Percentiles rank a stretch among this genome's conserved stretches.
These are phyloP conservation scores for Xestoiulus laeticollis DNA, from an alignment of 2,888 invertebrate genomes.

Conservation along the genomic window DNA sequence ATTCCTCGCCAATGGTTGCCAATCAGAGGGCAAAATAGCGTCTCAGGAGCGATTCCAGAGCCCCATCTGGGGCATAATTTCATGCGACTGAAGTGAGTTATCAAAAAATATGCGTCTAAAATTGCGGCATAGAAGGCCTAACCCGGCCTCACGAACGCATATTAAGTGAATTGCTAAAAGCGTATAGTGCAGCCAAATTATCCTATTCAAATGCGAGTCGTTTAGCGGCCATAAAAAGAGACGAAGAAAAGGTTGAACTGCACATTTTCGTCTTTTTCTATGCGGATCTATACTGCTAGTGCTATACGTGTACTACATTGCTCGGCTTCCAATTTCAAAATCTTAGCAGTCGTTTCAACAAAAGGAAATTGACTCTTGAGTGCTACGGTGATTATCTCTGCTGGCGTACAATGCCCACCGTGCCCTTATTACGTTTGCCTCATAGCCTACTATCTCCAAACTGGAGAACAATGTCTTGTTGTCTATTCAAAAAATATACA, in stretches of 20 bases:
- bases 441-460: neutral
- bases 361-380: conserved; percentile 44
- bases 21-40: neutral
- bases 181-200: neutral
- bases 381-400: conserved; percentile 16
- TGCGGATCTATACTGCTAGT: neutral
- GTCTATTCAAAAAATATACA: neutral
- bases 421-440: neutral
- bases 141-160: neutral
- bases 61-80: neutral
- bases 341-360: conserved; percentile 24
- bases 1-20: neutral
- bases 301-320: neutral
- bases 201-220: neutral
- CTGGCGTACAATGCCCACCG: neutral
- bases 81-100: neutral
- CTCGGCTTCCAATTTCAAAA: conserved; percentile 3
- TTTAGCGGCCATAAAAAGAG: neutral
- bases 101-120: neutral
- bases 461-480: neutral
- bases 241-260: neutral
- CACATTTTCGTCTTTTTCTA: neutral
- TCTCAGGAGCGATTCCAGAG: neutral
- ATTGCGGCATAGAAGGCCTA: neutral
- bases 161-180: neutral